Evolutionary conservation across 2,113 vertebrate genomes (phyloP).

Genomic region (Macrotus californicus): DNA sequence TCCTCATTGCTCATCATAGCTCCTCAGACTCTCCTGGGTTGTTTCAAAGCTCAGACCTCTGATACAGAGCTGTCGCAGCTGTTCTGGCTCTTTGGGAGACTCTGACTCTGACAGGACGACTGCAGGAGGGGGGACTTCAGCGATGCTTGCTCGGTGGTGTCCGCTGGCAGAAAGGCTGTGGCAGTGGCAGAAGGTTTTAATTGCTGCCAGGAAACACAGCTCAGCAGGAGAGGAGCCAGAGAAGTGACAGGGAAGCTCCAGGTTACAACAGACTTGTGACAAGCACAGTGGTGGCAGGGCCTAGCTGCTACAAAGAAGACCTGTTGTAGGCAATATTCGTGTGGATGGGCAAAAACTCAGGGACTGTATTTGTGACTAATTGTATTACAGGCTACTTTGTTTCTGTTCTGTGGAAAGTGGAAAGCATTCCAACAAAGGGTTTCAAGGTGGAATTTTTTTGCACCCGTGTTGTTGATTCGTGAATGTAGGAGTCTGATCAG

Average conservation of each 20-base stretch:
- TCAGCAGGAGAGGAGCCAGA: constrained; percentile 88
- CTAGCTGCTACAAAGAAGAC: not conserved
- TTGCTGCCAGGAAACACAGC: constrained; percentile 78
- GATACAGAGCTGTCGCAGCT: not conserved
- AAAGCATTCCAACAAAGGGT: not conserved
- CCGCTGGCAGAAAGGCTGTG: constrained; percentile 65
- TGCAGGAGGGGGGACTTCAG: not conserved
- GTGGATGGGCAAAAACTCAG: not conserved
- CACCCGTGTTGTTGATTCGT: not conserved
- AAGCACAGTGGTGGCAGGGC: constrained; percentile 80
- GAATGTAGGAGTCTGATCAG: not conserved
- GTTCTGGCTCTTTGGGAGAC: not conserved
- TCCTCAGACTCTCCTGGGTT: not conserved
- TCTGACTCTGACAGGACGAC: not conserved
- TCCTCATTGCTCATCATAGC: not conserved
- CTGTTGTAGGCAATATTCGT: not conserved
- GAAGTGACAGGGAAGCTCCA: constrained; percentile 89
- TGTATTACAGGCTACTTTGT: not conserved
- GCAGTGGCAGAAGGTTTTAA: constrained; percentile 82
- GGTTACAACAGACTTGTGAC: constrained; percentile 88
- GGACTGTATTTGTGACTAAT: not conserved
- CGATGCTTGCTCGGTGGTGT: not conserved
- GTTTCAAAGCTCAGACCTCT: not conserved
- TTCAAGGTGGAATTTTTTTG: not conserved
- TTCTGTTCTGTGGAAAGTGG: not conserved